Conservation (phyloP, 2,797 vertebrate genomes). For the Dicrostonyx torquatus region DNA sequence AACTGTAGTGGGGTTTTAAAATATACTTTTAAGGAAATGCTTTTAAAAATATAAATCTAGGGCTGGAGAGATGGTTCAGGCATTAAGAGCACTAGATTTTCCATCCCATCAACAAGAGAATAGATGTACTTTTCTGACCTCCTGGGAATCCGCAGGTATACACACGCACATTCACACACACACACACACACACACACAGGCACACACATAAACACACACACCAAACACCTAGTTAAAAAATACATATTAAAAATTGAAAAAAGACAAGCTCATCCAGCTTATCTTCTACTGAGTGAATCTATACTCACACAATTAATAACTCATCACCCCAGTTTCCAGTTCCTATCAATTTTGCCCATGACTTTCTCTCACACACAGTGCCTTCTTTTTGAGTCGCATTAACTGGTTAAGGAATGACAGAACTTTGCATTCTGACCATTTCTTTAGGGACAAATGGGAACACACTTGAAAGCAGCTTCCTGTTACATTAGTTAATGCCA, state of each 20-base stretch:
- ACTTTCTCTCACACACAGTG: neutral
- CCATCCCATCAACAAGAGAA: neutral
- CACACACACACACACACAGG: neutral
- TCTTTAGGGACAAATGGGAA: neutral
- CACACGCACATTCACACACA: rapidly evolving
- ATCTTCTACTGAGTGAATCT: neutral
- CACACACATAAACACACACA: neutral
- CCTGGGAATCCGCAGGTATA: neutral
- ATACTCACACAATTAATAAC: neutral
- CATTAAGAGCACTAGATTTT: neutral
- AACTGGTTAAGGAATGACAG: neutral
- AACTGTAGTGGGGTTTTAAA: neutral
- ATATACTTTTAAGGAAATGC: conserved; percentile 8
- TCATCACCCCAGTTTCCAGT: neutral
- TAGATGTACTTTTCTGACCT: neutral
- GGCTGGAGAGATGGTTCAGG: neutral
- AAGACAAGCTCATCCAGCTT: conserved; percentile 10
- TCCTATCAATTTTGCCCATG: neutral
- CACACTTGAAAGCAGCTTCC: neutral
- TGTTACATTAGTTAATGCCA: neutral
- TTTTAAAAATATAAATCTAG: conserved; percentile 15
- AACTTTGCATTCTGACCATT: neutral
- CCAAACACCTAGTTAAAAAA: neutral
- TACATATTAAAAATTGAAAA: neutral
- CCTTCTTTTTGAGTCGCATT: neutral